Conservation (phyloP, 1,140 invertebrate species). For the Muscidifurax raptorellus region DNA sequence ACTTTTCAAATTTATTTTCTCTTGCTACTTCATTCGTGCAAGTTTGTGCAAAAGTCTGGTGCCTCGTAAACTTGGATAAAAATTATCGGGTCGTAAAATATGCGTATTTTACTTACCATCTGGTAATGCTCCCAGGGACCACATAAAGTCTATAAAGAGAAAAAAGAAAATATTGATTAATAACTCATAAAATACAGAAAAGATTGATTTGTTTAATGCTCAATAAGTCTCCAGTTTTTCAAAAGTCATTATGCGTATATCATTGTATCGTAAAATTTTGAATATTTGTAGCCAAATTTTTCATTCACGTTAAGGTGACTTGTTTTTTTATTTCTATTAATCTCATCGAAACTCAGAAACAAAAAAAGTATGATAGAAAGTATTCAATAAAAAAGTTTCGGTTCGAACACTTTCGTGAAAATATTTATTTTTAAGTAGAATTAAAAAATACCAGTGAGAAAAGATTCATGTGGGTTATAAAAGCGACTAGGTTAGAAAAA, state of each 20-base stretch:
- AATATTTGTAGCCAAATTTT: background rate
- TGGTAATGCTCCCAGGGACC: slow-evolving; percentile 96
- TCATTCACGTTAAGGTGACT: background rate
- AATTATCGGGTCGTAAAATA: background rate
- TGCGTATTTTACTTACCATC: slow-evolving; percentile 85
- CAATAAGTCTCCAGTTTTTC: slow-evolving; percentile 25
- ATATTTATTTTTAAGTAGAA: slow-evolving; percentile 6
- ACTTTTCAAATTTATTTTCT: background rate
- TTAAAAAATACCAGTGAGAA: slow-evolving; percentile 38
- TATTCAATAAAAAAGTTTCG: background rate
- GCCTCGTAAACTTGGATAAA: slow-evolving; percentile 8
- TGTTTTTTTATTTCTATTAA: slow-evolving; percentile 6
- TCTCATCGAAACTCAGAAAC: slow-evolving; percentile 1
- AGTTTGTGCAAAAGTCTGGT: background rate
- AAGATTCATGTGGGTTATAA: slow-evolving; percentile 43
- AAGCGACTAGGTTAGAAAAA: slow-evolving; percentile 55
- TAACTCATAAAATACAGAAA: background rate
- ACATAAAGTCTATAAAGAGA: slow-evolving; percentile 93
- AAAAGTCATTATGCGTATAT: background rate
- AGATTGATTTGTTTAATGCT: slow-evolving; percentile 24
- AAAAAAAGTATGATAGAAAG: slow-evolving; percentile 35
- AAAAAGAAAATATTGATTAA: slow-evolving; percentile 57
- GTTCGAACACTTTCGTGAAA: background rate
- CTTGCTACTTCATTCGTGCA: background rate
- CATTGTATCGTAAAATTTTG: slow-evolving; percentile 28